phyloP scores from a whole-genome alignment of 2,888 invertebrate genomes.

The Eledona agricola region DNA sequence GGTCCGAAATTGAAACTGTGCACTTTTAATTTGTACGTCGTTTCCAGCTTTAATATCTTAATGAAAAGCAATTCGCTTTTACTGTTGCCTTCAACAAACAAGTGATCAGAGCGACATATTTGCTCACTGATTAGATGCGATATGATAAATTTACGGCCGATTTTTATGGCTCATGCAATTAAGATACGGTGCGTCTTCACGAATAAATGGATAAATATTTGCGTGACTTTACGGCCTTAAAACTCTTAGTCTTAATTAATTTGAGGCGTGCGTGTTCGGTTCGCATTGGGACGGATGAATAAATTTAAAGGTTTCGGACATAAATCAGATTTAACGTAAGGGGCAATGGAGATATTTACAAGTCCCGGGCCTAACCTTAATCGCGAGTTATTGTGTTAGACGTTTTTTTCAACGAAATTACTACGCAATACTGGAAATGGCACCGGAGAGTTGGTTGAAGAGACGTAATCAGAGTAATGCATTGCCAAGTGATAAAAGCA shows the following conservation, averaged over 20 bases:
- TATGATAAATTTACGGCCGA: conserved; percentile 48
- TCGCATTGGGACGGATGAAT: conserved; percentile 45
- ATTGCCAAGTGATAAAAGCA: conserved; percentile 44
- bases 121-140: conserved; percentile 50
- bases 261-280: conserved; percentile 47
- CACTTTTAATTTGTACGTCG: too few species aligned
- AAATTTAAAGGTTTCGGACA: conserved; percentile 42
- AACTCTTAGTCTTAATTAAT: conserved; percentile 50
- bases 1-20: too few species aligned
- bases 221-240: conserved; percentile 43
- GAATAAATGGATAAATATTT: conserved; percentile 28
- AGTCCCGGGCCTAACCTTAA: conserved; percentile 20
- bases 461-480: conserved; percentile 51
- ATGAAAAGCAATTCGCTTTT: conserved; percentile 51
- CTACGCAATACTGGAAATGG: conserved; percentile 15
- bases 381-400: conserved; percentile 10
- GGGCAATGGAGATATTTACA: conserved; percentile 28
- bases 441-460: conserved; percentile 17
- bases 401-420: conserved; percentile 14
- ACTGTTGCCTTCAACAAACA: conserved; percentile 50
- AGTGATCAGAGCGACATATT: conserved; percentile 50
- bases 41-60: conserved; percentile 49
- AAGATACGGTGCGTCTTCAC: too few species aligned
- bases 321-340: conserved; percentile 40
- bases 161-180: conserved; percentile 45